Percentiles rank a stretch among this genome's conserved stretches.
phyloP scores from a whole-genome alignment of 2,797 vertebrate genomes.

The Enteromius trimaculatus region DNA sequence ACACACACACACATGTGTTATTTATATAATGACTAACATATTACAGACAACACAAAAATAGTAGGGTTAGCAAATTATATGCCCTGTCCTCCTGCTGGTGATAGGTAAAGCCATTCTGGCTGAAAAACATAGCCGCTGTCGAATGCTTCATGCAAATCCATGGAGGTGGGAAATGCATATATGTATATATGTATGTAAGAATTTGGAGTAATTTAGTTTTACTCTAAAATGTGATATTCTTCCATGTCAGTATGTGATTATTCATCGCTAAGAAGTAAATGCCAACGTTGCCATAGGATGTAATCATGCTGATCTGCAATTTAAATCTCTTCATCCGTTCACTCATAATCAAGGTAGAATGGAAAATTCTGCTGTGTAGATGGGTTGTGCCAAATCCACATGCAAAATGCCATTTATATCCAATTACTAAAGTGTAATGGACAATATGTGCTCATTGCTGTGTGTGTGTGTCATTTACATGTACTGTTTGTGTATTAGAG shows the following conservation, averaged over 20 bases:
- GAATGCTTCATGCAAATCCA: neutral
- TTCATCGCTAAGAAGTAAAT: neutral
- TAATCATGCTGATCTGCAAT: conserved; percentile 1
- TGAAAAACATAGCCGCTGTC: neutral
- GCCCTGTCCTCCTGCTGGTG: conserved; percentile 18
- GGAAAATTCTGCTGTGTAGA: neutral
- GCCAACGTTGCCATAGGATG: neutral
- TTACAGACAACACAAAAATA: conserved; percentile 19
- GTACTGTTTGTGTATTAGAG: too few species aligned
- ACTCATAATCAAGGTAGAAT: conserved; percentile 8
- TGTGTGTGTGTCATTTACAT: neutral
- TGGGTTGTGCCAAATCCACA: conserved; percentile 16
- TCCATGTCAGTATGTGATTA: neutral
- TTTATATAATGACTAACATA: conserved; percentile 12
- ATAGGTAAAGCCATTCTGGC: neutral
- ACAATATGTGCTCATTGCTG: neutral
- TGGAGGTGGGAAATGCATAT: too few species aligned
- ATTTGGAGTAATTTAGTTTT: neutral
- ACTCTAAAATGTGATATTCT: conserved; percentile 8
- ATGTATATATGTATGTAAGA: neutral
- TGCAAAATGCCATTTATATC: neutral
- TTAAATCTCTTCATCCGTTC: conserved; percentile 7
- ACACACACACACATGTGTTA: neutral
- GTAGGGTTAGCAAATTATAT: conserved; percentile 12
- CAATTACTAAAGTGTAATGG: conserved; percentile 11